Evolutionary conservation across 2,797 vertebrate genomes (phyloP), one percentile per base, ranked within the genome.

Genomic region (Sebastes hubbsi): DNA sequence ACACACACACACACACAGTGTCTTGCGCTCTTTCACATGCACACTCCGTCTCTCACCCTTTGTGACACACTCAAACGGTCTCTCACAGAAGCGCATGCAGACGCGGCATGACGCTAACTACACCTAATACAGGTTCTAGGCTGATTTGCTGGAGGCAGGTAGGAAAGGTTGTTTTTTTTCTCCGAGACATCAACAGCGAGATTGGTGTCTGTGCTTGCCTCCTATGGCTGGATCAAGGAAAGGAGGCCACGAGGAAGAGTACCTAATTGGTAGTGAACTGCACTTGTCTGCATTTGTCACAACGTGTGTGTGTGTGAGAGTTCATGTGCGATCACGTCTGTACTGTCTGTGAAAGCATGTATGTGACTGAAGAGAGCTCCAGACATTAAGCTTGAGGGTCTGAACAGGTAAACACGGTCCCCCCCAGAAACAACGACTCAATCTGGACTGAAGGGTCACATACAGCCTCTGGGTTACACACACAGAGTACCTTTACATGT

Each of bases 91-190:
- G 75, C 54, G 65, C 70, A 73, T 55, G 67, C 61, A 67, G 52
- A 81, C 36, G 20, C 78, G 73, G 64, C 72, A 18, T 78, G 78
- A 85, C 8, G 32, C 65, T 74, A 85, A 91, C 88, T 61, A 78
- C 75, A 71, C 36, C 72, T 80, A 84, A 91, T 85, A 74, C 72
- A 77, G 84, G 68, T 77, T 86, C 25, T 49, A 64, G 62, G 29
- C 68, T 81, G 82, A 77, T 81, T 89, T 72, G 78, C 80, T 84
- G 68, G 49, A 88, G 80, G 70, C 74, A 74, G 55, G 25, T 80
- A 22, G 24, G 32, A 74, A 77, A 70, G 24, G 8, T 25, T 32
- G 20, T 22, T n/a, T 24, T 52, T 72, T 54, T 29, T 67, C 52
- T 66, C 30, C 3, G 32, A 82, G 80, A 83, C 83, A 71, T 88